Evolutionary conservation across 2,797 vertebrate species (phyloP).

Genomic region (Ateles fusciceps): DNA sequence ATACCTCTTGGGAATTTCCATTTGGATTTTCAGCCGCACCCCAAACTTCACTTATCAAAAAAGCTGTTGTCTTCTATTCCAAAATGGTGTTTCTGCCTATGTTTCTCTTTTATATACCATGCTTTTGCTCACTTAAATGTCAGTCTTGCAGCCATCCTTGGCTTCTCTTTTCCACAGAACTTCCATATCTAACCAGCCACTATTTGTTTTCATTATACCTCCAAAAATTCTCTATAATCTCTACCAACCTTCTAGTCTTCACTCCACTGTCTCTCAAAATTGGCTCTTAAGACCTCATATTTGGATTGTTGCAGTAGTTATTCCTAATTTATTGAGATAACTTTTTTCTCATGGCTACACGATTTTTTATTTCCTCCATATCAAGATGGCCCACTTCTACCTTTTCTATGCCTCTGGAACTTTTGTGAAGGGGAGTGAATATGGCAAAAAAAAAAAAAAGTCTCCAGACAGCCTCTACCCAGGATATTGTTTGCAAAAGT

Average conservation of each 20-base stretch:
- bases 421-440: not conserved
- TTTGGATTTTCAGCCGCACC: not conserved
- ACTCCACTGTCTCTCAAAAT: not conserved
- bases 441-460: not conserved
- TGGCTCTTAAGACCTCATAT: not conserved
- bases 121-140: not conserved
- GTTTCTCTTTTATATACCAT: not conserved
- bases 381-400: not conserved
- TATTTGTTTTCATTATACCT: not conserved
- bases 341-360: not conserved
- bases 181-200: not conserved
- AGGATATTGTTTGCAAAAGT: slow-evolving; percentile 3
- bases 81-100: not conserved
- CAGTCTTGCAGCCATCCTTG: not conserved
- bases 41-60: not conserved
- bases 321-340: not conserved
- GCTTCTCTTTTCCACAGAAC: not conserved
- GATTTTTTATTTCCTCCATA: not conserved
- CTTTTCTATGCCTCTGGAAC: not conserved
- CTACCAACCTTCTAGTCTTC: not conserved
- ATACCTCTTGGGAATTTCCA: not conserved
- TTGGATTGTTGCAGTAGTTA: not conserved
- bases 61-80: not conserved
- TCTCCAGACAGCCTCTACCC: not conserved
- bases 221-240: not conserved